Conservation (phyloP, 2,888 invertebrate genomes). For the Rhamnusium bicolor region DNA sequence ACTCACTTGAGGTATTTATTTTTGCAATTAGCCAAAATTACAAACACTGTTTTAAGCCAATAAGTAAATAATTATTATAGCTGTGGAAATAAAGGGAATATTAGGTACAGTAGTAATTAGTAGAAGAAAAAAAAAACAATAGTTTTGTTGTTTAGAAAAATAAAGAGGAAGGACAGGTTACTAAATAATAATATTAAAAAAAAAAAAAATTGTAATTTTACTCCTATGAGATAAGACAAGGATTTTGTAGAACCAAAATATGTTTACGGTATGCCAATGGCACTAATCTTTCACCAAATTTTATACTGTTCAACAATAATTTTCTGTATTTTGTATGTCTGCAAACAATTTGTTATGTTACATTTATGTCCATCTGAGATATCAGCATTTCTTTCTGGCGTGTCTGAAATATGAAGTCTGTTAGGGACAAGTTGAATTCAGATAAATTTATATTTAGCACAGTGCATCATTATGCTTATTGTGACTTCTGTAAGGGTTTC, state of each 20-base stretch:
- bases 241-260: background rate
- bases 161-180: background rate
- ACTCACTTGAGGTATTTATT: constrained; percentile 60
- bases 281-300: background rate
- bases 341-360: background rate
- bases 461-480: no score
- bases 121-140: constrained; percentile 41
- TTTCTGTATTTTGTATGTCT: background rate
- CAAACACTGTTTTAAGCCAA: constrained; percentile 61
- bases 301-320: background rate
- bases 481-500: no score
- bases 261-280: background rate
- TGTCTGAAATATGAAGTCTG: no score
- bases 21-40: constrained; percentile 59
- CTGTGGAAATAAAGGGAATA: constrained; percentile 60
- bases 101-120: constrained; percentile 41
- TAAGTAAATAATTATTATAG: constrained; percentile 58
- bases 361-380: background rate
- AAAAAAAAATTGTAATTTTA: background rate
- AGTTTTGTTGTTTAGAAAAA: constrained; percentile 24
- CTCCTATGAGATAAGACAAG: background rate
- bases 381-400: background rate
- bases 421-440: no score
- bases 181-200: no score
- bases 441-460: no score